Conservation (phyloP, 2,113 vertebrate species). For the Stercorarius parasiticus region DNA sequence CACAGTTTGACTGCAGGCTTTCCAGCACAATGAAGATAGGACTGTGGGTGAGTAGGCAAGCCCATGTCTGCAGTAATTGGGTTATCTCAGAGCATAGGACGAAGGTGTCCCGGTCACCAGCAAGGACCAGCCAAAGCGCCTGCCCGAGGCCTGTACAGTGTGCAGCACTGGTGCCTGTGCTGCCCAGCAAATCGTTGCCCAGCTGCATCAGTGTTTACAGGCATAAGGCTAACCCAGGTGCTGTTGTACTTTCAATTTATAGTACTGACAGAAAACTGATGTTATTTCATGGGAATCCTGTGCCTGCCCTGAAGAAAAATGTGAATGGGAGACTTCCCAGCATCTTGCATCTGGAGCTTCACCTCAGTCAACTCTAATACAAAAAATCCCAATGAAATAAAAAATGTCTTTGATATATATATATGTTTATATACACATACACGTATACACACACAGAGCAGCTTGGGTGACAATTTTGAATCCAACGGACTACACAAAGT, state of each 20-base stretch:
- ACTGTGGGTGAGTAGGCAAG: background rate
- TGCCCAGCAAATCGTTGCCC: background rate
- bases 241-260: background rate
- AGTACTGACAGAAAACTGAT: background rate
- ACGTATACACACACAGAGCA: background rate
- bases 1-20: background rate
- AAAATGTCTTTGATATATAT: background rate
- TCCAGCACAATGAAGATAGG: background rate
- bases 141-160: accelerated
- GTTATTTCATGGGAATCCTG: background rate
- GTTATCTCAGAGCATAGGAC: background rate
- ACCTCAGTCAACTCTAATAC: background rate
- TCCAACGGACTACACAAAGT: background rate
- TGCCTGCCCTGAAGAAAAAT: background rate
- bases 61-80: background rate
- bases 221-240: background rate
- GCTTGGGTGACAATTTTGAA: background rate
- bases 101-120: background rate
- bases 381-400: background rate
- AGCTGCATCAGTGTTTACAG: background rate
- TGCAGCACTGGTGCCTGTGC: too few species aligned
- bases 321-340: background rate
- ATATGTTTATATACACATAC: background rate
- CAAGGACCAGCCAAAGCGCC: background rate
- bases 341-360: background rate